These are phyloP conservation scores for Lethrus apterus DNA, from an alignment of 1,140 invertebrate species.

Conservation along the genomic window DNA sequence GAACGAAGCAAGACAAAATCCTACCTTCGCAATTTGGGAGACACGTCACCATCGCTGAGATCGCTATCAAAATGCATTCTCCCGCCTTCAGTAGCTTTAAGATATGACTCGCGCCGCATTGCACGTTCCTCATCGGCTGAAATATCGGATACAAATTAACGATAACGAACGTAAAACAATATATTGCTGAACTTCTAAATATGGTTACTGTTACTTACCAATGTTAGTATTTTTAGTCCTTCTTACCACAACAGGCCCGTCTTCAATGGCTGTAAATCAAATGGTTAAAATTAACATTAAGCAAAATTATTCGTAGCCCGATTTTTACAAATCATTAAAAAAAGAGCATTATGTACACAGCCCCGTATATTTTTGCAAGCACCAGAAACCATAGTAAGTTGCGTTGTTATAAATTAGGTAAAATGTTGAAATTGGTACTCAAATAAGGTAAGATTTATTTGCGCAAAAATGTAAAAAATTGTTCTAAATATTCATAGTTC, in stretches of 20 bases:
- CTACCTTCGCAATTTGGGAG: constrained; percentile 57
- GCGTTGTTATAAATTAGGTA: no score
- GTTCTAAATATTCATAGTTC: no score
- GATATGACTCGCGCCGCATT: constrained; percentile 80
- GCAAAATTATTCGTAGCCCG: no score
- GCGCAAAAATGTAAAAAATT: no score
- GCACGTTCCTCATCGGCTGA: constrained; percentile 71
- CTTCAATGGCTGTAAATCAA: constrained; percentile 22
- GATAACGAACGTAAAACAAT: background rate
- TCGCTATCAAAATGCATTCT: constrained; percentile 60
- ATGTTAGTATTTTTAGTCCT: constrained; percentile 38
- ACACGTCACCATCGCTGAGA: constrained; percentile 51
- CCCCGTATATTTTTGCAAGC: no score
- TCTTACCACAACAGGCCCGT: constrained; percentile 34
- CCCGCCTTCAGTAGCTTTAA: constrained; percentile 77
- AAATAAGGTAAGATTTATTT: no score
- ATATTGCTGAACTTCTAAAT: constrained; percentile 6
- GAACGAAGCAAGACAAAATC: constrained; percentile 19
- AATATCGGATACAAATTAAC: constrained; percentile 22
- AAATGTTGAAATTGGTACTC: no score
- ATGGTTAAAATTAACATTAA: constrained; percentile 5
- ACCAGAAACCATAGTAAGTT: no score
- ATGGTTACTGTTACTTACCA: constrained; percentile 29
- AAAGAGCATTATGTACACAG: no score
- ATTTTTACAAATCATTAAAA: no score